These are phyloP conservation scores for Cheiracanthium punctorium DNA, from an alignment of 2,888 invertebrate species.

Conservation along the genomic window DNA sequence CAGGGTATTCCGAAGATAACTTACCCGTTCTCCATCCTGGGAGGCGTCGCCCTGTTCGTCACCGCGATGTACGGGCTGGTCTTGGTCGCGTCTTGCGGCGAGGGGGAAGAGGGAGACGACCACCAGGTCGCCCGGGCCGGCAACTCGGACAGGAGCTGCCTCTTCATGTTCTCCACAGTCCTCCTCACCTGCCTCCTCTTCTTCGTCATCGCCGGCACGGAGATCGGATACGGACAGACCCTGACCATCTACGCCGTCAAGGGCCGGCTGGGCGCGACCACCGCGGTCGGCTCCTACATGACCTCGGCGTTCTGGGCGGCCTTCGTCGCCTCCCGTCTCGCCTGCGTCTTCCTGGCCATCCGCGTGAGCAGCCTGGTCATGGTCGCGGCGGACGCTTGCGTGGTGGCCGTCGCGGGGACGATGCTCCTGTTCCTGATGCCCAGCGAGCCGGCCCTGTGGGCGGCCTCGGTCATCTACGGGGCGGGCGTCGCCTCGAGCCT, in stretches of 20 bases:
- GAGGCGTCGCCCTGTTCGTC: constrained; percentile 74
- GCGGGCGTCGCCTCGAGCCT: constrained; percentile 77
- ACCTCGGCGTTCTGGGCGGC: constrained; percentile 77
- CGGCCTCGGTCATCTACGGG: constrained; percentile 76
- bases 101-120: not conserved
- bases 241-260: constrained; percentile 76
- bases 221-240: constrained; percentile 77
- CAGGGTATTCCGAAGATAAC: constrained; percentile 12
- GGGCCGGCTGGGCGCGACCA: constrained; percentile 74
- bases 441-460: constrained; percentile 75
- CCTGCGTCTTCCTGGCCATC: constrained; percentile 76
- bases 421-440: constrained; percentile 74
- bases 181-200: constrained; percentile 76
- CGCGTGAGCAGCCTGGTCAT: constrained; percentile 76
- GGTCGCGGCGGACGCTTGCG: constrained; percentile 75
- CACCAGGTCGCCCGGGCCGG: not conserved
- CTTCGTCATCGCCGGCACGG: constrained; percentile 77
- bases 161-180: constrained; percentile 73
- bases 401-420: constrained; percentile 74
- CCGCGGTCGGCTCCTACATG: constrained; percentile 75
- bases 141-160: not conserved
- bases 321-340: constrained; percentile 74
- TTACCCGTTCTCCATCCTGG: constrained; percentile 76
- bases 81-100: constrained; percentile 18
- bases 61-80: constrained; percentile 75